Evolutionary conservation across 2,113 vertebrate species (phyloP).

Genomic region (Ceyx melanurus): DNA sequence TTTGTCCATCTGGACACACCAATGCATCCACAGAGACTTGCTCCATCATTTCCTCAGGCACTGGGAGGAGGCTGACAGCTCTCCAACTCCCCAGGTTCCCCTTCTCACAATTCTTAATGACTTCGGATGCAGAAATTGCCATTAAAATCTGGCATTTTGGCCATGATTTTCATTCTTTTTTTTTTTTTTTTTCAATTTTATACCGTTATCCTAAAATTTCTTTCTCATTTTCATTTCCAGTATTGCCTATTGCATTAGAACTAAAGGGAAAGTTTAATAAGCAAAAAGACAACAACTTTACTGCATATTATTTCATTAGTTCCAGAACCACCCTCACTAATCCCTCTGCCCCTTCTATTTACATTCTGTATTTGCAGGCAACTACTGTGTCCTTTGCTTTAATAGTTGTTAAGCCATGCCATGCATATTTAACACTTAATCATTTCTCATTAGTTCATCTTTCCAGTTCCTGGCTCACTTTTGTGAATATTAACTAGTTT

Average conservation of each 20-base stretch:
- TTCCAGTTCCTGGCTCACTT: slow-evolving; percentile 39
- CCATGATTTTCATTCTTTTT: not conserved
- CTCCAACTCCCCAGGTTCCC: not conserved
- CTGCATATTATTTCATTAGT: slow-evolving; percentile 47
- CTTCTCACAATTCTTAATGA: not conserved
- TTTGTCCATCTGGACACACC: not conserved
- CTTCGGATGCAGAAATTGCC: not conserved
- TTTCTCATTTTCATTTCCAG: not conserved
- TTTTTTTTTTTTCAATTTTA: not conserved
- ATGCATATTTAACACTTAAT: slow-evolving; percentile 66
- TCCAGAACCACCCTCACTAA: slow-evolving; percentile 45
- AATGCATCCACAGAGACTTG: not conserved
- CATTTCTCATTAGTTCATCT: slow-evolving; percentile 62
- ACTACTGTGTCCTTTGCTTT: slow-evolving; percentile 41
- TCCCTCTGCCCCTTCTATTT: slow-evolving; percentile 50
- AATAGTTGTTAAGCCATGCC: slow-evolving; percentile 38
- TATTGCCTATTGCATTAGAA: not conserved
- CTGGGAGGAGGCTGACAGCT: not conserved
- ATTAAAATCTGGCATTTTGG: not conserved
- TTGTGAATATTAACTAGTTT: slow-evolving; percentile 53
- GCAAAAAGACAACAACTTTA: slow-evolving; percentile 43
- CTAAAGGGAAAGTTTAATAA: slow-evolving; percentile 48
- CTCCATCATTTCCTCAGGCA: not conserved
- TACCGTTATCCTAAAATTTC: not conserved
- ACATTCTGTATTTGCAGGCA: slow-evolving; percentile 42